phyloP scores from a whole-genome alignment of 2,113 vertebrate genomes.

The Cacatua alba region DNA sequence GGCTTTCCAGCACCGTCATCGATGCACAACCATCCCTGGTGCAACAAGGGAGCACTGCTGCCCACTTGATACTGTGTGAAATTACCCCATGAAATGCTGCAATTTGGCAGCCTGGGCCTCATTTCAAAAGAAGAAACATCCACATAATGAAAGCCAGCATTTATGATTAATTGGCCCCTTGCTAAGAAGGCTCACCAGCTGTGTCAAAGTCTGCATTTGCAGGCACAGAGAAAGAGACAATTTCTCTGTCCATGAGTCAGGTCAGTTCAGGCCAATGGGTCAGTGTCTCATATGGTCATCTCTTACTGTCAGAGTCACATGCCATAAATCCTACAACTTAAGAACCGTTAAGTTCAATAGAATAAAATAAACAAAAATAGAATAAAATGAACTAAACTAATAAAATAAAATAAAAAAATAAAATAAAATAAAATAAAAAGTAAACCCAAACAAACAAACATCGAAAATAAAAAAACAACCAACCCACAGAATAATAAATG shows the following conservation, averaged over 20 bases:
- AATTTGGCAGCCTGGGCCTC: neutral
- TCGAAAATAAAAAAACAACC: neutral
- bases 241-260: neutral
- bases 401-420: too few species aligned
- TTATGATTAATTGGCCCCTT: neutral
- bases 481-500: neutral
- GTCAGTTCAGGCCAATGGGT: neutral
- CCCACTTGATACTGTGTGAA: fast-evolving
- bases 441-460: neutral
- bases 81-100: neutral
- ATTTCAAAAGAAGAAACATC: neutral
- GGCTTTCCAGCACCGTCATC: fast-evolving
- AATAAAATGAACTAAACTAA: neutral
- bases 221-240: neutral
- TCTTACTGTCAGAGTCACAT: neutral
- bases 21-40: neutral
- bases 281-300: neutral
- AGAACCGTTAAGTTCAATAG: neutral
- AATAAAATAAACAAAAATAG: neutral
- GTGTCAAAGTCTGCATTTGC: neutral
- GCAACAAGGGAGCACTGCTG: neutral
- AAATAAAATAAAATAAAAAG: neutral
- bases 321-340: neutral
- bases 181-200: neutral
- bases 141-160: neutral